Evolutionary conservation across 2,888 invertebrate species (phyloP).

Genomic region (Lingula anatina): DNA sequence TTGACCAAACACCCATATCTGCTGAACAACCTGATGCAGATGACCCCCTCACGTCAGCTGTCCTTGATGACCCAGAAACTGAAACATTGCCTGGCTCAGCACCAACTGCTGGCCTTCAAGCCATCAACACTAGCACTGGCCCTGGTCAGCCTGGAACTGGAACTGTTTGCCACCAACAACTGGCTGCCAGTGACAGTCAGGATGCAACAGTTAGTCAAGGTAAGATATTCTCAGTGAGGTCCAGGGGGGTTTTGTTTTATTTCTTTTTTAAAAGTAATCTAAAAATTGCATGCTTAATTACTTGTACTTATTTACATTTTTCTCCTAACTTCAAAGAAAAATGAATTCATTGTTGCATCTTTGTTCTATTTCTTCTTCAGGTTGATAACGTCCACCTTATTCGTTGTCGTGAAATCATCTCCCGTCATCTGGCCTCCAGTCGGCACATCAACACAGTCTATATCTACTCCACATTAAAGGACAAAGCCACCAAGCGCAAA

Average conservation of each 20-base stretch:
- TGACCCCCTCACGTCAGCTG: constrained; percentile 45
- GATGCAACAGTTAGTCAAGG: constrained; percentile 39
- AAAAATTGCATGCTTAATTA: not conserved
- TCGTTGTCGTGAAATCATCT: constrained; percentile 33
- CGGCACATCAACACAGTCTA: constrained; percentile 19
- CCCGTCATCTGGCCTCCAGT: constrained; percentile 20
- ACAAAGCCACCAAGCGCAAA: constrained; percentile 37
- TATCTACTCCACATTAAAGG: constrained; percentile 13
- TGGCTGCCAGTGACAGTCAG: constrained; percentile 41
- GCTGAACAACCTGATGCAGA: constrained; percentile 32
- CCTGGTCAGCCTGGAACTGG: constrained; percentile 64
- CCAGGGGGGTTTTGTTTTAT: not conserved
- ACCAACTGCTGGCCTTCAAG: constrained; percentile 66
- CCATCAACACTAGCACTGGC: constrained; percentile 74
- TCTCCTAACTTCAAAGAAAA: not conserved
- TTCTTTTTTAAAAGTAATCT: not conserved
- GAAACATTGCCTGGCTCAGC: constrained; percentile 55
- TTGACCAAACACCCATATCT: constrained; percentile 43
- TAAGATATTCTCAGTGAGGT: constrained; percentile 13
- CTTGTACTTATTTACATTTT: not conserved
- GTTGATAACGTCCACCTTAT: constrained; percentile 35
- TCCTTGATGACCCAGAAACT: constrained; percentile 36
- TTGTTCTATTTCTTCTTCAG: constrained; percentile 14
- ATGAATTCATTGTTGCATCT: not conserved
- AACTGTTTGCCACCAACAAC: constrained; percentile 31